These are phyloP conservation scores for Calvadosia cruxmelitensis DNA, from an alignment of 30 jellyfish, hydroid and myxozoan genomes.

Conservation along the genomic window DNA sequence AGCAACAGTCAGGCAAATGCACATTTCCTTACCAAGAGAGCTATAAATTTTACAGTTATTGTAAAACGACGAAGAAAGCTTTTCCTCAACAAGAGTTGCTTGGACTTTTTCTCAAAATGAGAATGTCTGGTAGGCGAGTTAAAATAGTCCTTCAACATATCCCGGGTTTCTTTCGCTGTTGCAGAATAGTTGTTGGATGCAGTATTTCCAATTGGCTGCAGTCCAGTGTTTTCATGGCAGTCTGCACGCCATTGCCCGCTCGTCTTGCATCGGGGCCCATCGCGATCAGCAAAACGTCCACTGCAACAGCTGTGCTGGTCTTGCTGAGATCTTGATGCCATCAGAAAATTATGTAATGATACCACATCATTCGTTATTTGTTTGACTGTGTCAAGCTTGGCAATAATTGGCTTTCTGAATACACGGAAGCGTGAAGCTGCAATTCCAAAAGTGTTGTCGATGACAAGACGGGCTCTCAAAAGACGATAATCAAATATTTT, in stretches of 20 bases:
- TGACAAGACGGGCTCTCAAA: slow-evolving; percentile 19
- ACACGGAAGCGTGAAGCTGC: slow-evolving; percentile 27
- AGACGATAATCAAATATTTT: slow-evolving; percentile 9
- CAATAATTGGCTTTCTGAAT: slow-evolving; percentile 10
- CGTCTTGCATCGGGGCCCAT: background rate
- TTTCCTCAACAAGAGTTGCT: too few species aligned
- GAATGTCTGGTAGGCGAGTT: too few species aligned
- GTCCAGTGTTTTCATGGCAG: background rate
- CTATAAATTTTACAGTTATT: too few species aligned
- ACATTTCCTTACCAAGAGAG: too few species aligned
- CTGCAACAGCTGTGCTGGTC: background rate
- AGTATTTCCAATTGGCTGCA: slow-evolving; percentile 3
- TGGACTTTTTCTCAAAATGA: too few species aligned
- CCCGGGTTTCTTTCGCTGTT: background rate
- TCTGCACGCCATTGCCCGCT: background rate
- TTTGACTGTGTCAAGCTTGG: background rate
- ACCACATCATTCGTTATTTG: background rate
- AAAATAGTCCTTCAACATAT: too few species aligned
- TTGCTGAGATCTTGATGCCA: background rate
- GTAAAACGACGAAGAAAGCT: too few species aligned
- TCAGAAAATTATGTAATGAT: slow-evolving; percentile 1
- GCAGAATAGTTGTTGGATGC: background rate
- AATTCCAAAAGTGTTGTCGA: slow-evolving; percentile 17
- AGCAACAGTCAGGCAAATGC: too few species aligned
- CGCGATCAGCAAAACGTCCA: background rate